Evolutionary conservation across 2,797 vertebrate species (phyloP).

Genomic region (Sciurus vulgaris): DNA sequence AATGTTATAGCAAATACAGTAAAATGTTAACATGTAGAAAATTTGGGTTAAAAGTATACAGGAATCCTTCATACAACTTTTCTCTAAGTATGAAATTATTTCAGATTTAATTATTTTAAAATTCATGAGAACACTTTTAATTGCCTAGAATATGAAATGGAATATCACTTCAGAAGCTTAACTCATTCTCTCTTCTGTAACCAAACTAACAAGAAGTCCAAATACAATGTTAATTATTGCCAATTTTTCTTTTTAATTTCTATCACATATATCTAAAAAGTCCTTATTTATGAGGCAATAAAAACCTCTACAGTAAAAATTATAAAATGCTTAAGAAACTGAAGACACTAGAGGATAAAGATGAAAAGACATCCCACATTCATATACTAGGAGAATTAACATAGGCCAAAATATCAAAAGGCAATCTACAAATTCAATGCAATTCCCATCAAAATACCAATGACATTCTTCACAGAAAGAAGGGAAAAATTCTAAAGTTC

Average conservation of each 20-base stretch:
- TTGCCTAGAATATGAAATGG: not conserved
- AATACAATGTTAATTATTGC: not conserved
- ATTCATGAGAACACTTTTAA: not conserved
- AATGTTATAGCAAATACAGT: not conserved
- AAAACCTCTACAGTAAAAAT: not conserved
- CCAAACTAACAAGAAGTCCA: not conserved
- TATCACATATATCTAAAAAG: not conserved
- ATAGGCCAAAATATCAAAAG: not conserved
- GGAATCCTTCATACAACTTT: not conserved
- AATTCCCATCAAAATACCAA: not conserved
- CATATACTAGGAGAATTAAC: no score
- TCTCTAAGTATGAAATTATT: conserved; percentile 32
- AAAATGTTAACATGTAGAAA: conserved; percentile 37
- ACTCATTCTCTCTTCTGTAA: not conserved
- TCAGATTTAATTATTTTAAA: conserved; percentile 46
- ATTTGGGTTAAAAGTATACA: not conserved
- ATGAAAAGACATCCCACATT: not conserved
- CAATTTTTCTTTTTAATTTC: conserved; percentile 6
- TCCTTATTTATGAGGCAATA: not conserved
- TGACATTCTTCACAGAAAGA: not conserved
- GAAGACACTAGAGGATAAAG: not conserved
- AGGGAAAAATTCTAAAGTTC: not conserved
- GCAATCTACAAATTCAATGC: not conserved
- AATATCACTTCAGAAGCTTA: conserved; percentile 21
- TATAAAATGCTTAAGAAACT: not conserved